Conservation (phyloP, 2,888 invertebrate species). For the Artemia sinica region DNA sequence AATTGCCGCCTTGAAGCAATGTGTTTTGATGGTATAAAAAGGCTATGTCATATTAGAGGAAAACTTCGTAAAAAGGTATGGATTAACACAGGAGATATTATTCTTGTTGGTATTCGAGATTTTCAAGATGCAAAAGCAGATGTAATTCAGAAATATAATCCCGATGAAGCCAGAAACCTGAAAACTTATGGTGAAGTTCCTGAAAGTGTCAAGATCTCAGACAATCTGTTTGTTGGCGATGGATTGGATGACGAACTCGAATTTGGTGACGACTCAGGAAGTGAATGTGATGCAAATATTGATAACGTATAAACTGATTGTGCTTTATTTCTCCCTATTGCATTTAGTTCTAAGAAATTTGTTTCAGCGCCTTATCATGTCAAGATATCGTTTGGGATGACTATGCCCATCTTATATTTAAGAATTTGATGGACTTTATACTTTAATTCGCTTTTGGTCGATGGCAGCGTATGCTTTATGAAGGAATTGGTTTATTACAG, state of each 20-base stretch:
- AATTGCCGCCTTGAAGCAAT: slow-evolving; percentile 96
- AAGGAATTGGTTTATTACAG: too few species aligned
- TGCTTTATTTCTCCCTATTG: too few species aligned
- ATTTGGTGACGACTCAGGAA: slow-evolving; percentile 85
- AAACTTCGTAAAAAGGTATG: slow-evolving; percentile 86
- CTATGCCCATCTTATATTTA: too few species aligned
- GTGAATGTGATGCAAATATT: slow-evolving; percentile 57
- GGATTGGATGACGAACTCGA: slow-evolving; percentile 92
- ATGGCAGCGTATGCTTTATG: too few species aligned
- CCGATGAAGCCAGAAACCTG: slow-evolving; percentile 95
- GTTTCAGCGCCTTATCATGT: too few species aligned
- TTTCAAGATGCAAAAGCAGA: slow-evolving; percentile 97
- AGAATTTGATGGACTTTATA: too few species aligned
- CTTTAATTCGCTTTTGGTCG: too few species aligned
- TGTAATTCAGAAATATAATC: slow-evolving; percentile 95
- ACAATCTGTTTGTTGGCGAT: slow-evolving; percentile 83
- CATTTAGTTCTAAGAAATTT: too few species aligned
- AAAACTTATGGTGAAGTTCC: slow-evolving; percentile 98
- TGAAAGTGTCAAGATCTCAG: slow-evolving; percentile 84
- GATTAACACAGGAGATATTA: slow-evolving; percentile 98
- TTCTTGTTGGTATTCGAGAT: slow-evolving; percentile 88
- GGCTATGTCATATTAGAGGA: slow-evolving; percentile 95
- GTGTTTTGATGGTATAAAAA: slow-evolving; percentile 96
- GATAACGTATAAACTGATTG: slow-evolving; percentile 30
- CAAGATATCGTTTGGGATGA: too few species aligned